A percentile compares a stretch with the other conserved stretches of the same genome.
Conservation (phyloP, 2,888 invertebrate genomes). For the Phyllotreta cruciferae region DNA sequence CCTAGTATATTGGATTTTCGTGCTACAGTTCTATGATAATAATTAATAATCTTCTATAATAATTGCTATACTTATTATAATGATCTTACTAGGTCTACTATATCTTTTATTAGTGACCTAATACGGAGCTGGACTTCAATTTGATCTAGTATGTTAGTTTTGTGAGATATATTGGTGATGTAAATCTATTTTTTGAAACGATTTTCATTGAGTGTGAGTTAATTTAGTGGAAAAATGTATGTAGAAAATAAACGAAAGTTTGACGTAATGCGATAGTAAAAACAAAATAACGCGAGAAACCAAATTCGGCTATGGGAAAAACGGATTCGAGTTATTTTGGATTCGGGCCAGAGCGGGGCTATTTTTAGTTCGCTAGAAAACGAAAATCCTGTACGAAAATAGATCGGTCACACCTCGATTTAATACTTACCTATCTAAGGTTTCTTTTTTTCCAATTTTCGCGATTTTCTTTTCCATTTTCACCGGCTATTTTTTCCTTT, state of each 20-base stretch:
- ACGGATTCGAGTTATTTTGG: constrained; percentile 31
- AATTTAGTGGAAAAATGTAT: neutral
- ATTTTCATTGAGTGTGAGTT: too few species aligned
- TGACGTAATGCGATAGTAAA: constrained; percentile 30
- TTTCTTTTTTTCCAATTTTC: neutral
- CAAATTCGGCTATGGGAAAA: constrained; percentile 45
- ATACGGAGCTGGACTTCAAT: too few species aligned
- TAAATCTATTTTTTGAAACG: too few species aligned
- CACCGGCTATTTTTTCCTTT: constrained; percentile 46
- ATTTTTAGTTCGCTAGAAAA: constrained; percentile 15
- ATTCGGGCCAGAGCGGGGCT: constrained; percentile 25
- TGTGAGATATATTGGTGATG: too few species aligned
- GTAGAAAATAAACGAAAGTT: neutral
- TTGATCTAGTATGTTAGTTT: too few species aligned
- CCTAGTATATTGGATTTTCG: too few species aligned
- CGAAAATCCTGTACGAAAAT: constrained; percentile 14
- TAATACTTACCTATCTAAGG: neutral
- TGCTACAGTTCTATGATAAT: too few species aligned
- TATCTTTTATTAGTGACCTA: too few species aligned
- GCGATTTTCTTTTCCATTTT: neutral
- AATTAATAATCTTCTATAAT: too few species aligned
- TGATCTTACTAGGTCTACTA: too few species aligned
- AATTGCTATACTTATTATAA: too few species aligned
- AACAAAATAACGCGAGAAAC: constrained; percentile 27
- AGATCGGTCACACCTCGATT: constrained; percentile 6